These are phyloP conservation scores for Crotophaga sulcirostris DNA, from an alignment of 2,113 vertebrate species.

Conservation along the genomic window DNA sequence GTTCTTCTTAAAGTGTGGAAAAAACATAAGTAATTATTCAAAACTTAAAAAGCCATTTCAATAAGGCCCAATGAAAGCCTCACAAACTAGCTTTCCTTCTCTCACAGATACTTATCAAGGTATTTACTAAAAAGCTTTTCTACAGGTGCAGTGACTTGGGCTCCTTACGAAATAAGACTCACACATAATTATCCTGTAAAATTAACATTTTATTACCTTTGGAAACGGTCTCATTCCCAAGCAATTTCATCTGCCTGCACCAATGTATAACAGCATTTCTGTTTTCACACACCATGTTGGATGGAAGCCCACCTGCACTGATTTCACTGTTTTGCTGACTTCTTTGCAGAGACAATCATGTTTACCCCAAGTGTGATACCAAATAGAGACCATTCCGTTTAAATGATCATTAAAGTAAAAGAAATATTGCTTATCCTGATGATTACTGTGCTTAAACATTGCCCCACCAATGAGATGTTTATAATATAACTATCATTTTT, in stretches of 20 bases:
- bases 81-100: background rate
- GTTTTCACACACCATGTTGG: background rate
- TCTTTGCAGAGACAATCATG: background rate
- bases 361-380: background rate
- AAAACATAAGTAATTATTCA: background rate
- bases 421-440: background rate
- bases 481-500: background rate
- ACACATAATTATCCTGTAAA: background rate
- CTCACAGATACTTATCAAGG: background rate
- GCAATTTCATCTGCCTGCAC: background rate
- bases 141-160: background rate
- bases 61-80: background rate
- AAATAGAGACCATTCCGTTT: background rate
- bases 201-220: background rate
- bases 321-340: no score
- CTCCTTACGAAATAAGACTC: background rate
- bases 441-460: background rate
- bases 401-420: background rate
- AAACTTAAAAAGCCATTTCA: background rate
- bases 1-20: background rate
- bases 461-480: background rate
- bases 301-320: background rate
- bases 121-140: background rate
- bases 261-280: background rate
- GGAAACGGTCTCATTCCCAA: background rate